Evolutionary conservation across 2,888 invertebrate genomes (phyloP).

Genomic region (Nasonovia ribisnigri): DNA sequence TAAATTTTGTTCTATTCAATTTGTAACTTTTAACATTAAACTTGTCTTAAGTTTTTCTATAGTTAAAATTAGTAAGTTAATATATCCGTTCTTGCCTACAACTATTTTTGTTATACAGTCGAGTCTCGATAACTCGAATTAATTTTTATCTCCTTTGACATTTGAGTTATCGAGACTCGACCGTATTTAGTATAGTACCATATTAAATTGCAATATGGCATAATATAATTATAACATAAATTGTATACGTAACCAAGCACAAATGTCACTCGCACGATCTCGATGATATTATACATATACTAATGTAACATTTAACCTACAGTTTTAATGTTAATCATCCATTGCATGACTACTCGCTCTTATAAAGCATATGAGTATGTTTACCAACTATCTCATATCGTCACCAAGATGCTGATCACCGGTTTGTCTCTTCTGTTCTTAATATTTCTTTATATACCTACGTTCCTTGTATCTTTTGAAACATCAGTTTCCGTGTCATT

Average conservation of each 20-base stretch:
- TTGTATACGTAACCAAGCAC: neutral
- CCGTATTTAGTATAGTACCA: neutral
- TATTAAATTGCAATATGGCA: neutral
- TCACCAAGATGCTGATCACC: neutral
- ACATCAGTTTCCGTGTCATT: neutral
- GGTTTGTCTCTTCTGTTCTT: neutral
- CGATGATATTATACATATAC: neutral
- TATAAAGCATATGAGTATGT: neutral
- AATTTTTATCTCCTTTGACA: no score
- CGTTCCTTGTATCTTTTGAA: neutral
- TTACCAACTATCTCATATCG: neutral
- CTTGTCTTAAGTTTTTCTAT: neutral
- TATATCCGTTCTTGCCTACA: neutral
- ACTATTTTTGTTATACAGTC: neutral
- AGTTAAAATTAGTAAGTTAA: neutral
- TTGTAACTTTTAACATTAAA: neutral
- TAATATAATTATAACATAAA: neutral
- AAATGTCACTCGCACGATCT: neutral
- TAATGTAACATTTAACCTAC: neutral
- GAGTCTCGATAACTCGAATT: no score
- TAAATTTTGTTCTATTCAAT: neutral
- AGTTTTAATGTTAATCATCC: neutral
- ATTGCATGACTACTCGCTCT: neutral
- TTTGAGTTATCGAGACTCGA: no score
- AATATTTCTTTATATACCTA: neutral